Conservation (phyloP, 1,140 invertebrate genomes). For the Philotrypesis tridentata region DNA sequence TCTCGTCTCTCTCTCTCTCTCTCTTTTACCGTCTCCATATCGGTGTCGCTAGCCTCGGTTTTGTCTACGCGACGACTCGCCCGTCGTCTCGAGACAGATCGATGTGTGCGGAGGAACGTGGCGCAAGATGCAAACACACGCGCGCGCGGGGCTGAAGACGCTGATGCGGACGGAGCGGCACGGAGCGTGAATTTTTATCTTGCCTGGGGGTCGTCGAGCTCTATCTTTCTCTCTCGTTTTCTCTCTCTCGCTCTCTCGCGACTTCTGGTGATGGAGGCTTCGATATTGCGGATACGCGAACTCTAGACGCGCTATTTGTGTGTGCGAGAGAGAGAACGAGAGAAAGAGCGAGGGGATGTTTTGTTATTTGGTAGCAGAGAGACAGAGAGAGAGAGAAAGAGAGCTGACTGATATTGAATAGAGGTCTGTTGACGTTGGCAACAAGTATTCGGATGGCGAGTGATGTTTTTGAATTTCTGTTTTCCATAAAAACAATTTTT, state of each 20-base stretch:
- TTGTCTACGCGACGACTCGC: background rate
- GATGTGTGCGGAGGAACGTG: background rate
- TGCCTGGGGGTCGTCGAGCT: background rate
- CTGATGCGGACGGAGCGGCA: conserved; percentile 5
- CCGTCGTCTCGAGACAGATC: background rate
- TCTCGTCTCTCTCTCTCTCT: background rate
- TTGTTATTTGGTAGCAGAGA: too few relatives aligned
- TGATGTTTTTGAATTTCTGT: conserved; percentile 8
- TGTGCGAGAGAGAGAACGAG: too few relatives aligned
- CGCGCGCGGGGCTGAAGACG: background rate
- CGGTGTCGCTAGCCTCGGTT: background rate
- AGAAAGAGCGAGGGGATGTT: too few relatives aligned
- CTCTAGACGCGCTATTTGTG: background rate
- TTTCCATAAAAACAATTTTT: too few relatives aligned
- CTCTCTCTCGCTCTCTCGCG: background rate
- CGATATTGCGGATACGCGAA: conserved; percentile 2
- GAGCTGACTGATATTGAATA: background rate
- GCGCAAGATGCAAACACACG: too few relatives aligned
- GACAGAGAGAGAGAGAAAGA: too few relatives aligned
- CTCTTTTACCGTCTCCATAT: too few relatives aligned
- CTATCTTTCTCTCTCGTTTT: too few relatives aligned
- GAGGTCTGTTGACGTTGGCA: background rate
- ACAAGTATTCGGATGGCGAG: background rate
- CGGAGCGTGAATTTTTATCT: conserved; percentile 42
- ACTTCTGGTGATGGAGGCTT: conserved; percentile 15